Conservation (phyloP, 2,888 invertebrate species). For the Scaptomyza tumidula region DNA sequence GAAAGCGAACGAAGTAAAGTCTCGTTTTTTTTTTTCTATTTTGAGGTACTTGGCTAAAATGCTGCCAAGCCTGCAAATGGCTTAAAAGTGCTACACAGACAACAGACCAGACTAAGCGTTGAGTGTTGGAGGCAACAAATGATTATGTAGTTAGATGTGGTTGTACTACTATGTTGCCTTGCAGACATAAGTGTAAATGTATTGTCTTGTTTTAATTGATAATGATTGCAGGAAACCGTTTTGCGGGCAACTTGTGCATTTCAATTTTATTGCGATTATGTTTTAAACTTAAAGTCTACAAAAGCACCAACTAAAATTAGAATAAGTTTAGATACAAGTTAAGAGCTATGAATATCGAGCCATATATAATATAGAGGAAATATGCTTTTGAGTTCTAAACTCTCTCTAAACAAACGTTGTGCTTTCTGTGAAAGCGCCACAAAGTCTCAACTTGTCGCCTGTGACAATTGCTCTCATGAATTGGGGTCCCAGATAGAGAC, state of each 20-base stretch:
- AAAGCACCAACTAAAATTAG: slow-evolving; percentile 37
- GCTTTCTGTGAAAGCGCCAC: slow-evolving; percentile 92
- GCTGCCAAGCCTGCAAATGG: slow-evolving; percentile 35
- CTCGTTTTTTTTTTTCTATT: no score
- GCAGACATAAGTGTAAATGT: slow-evolving; percentile 28
- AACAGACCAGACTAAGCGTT: slow-evolving; percentile 4
- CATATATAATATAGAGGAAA: background rate
- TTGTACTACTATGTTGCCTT: slow-evolving; percentile 2
- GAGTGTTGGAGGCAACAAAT: slow-evolving; percentile 23
- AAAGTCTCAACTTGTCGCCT: slow-evolving; percentile 88
- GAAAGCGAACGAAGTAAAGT: slow-evolving; percentile 26
- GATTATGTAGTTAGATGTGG: slow-evolving; percentile 52
- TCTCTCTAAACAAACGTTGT: slow-evolving; percentile 86
- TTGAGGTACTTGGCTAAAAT: slow-evolving; percentile 28
- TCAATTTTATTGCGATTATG: slow-evolving; percentile 29
- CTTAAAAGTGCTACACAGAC: slow-evolving; percentile 42
- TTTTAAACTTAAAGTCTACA: slow-evolving; percentile 29
- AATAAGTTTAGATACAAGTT: background rate
- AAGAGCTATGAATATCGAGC: background rate
- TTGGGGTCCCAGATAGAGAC: slow-evolving; percentile 80
- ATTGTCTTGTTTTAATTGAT: slow-evolving; percentile 40
- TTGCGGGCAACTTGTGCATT: slow-evolving; percentile 12
- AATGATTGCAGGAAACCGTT: slow-evolving; percentile 29
- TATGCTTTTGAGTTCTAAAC: background rate
- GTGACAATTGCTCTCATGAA: slow-evolving; percentile 87